A percentile compares a stretch with the other conserved stretches of the same genome.
Evolutionary conservation across 2,888 invertebrate genomes (phyloP).

Genomic region (Coremacera marginata): DNA sequence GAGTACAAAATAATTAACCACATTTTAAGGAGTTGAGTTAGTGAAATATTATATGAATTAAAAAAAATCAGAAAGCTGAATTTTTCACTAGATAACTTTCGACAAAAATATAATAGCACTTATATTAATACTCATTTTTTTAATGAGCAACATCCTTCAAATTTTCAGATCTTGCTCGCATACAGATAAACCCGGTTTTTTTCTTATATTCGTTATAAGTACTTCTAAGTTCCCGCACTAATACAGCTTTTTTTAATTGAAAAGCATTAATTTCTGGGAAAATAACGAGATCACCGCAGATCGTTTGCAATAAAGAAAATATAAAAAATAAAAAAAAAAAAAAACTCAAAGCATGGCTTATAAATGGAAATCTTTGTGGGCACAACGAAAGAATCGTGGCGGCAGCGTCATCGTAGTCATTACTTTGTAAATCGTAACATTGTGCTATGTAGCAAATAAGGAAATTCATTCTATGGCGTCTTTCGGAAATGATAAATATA

Average conservation of each 20-base stretch:
- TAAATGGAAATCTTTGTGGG: constrained; percentile 20
- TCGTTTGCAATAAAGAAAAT: neutral
- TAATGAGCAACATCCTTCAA: no score
- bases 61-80: no score
- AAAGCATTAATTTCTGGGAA: constrained; percentile 11
- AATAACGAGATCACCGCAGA: constrained; percentile 4
- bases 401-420: neutral
- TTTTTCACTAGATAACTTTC: no score
- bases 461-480: neutral
- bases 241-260: neutral
- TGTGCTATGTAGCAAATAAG: neutral
- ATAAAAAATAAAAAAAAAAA: neutral
- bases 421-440: neutral
- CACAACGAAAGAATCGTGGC: neutral
- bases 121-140: no score
- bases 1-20: neutral
- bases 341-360: neutral
- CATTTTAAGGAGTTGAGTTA: no score
- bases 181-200: no score
- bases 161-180: no score
- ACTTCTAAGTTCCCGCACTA: neutral
- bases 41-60: no score
- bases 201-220: neutral
- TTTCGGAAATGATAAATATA: neutral
- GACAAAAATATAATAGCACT: no score